Evolutionary conservation across 2,113 vertebrate species (phyloP), one percentile per base, ranked within the genome.

Genomic region (Pardalotus punctatus): DNA sequence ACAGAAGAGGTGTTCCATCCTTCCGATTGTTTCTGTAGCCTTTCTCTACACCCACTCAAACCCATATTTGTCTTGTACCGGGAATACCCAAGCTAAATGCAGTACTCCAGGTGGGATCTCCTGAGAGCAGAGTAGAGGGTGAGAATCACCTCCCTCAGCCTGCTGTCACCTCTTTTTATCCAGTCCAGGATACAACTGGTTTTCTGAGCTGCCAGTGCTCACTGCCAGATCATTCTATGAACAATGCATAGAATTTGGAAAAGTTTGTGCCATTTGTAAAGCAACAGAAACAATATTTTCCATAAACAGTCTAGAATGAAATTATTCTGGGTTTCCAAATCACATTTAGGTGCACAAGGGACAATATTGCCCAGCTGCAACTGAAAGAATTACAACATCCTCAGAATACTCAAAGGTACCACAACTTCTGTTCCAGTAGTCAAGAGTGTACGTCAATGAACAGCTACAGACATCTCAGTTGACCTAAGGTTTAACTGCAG

Each of bases 161-260:
- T 71, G 19, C 10, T 69, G 48, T 11, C 35, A 64, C 5, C 10
- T 73, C 17, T 58, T 69, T 80, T 67, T 33, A 61, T 25, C 24
- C 28, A 66, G n/a, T 12, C 24, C 47, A 61, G 18, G 4, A 43
- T 16, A 36, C 1, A 1, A 2, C 0, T 43, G 14, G 10, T 33
- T 36, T 81, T 69, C 45, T 47, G 31, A 22, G 42, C 29, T 60
- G 14, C 4, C 4, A 92, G 45, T 1, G 1, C 4, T 25, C 22
- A 25, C 10, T 65, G 40, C 10, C 1, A 1, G 47, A 6, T 81
- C 13, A 14, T 16, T 65, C 50, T 56, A 19, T 57, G n/a, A 82
- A 64, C 43, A 76, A 72, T 4, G 18, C 8, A 60, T 0, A 56
- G 5, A 43, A 88, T 77, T 5, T 81, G 50, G 33, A 88, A 72